Evolutionary conservation across 2,888 invertebrate genomes (phyloP), one percentile per base, ranked within the genome.

Genomic region (Spodoptera picta): DNA sequence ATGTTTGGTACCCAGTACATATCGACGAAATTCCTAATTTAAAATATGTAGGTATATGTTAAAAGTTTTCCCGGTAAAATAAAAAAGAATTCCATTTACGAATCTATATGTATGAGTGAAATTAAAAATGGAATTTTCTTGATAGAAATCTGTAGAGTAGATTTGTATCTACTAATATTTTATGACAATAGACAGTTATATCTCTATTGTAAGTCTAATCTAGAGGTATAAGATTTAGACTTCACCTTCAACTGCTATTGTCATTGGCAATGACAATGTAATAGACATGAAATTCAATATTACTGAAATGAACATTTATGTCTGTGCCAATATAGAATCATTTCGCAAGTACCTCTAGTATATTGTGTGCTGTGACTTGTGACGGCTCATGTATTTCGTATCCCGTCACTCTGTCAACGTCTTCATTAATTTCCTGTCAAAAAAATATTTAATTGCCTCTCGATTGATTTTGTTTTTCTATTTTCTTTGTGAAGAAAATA

Each of bases 321-420:
- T 48, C 14, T 6, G n/a, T 57, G 76, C 59, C 60, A 70, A 77
- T 72, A 56, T 56, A 65, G 65, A 65, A 42, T 75, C 61, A 58
- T 65, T 64, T 65, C 56, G 59, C 75, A 64, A 70, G 23, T 51
- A 36, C 36, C 36, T 36, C 11, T 46, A 50, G 36, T 55, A 19
- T 56, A 44, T 72, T 62, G 75, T 73, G 73, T 81, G 36, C 36
- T 36, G 36, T 36, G 36, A 9, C 36, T 69, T 60, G 79, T 71
- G 75, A 82, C 81, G 81, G 80, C 73, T 80, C 82, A 85, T 83
- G 73, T 83, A 79, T 82, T 79, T 79, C 83, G 84, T 87, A 87
- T 89, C 87, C 87, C 80, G 81, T 81, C 81, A 82, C 87, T 88
- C 79, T 72, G 81, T 89, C 89, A 88, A 82, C 73, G 87, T 87